Evolutionary conservation across 2,888 invertebrate genomes (phyloP).

Genomic region (Endomychus coccineus): DNA sequence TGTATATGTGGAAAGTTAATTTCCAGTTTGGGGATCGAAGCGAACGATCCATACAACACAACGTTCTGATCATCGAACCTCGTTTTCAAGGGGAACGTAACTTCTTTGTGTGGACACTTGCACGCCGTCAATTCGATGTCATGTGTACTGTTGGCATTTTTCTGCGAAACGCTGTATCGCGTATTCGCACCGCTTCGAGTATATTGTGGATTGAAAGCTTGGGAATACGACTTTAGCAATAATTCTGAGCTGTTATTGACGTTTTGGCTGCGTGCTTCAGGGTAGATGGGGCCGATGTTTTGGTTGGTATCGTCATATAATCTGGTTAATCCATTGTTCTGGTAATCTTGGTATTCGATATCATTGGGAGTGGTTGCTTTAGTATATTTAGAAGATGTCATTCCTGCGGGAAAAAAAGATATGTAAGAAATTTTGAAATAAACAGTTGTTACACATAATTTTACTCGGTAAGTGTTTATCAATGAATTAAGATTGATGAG

Average conservation of each 20-base stretch:
- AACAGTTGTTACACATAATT: no score
- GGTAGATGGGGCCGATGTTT: conserved; percentile 24
- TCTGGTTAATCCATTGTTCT: conserved; percentile 33
- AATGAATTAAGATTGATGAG: no score
- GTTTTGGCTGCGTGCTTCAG: conserved; percentile 25
- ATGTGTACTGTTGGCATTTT: conserved; percentile 32
- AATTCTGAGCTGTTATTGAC: conserved; percentile 33
- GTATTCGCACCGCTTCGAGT: conserved; percentile 26
- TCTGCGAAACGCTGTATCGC: no score
- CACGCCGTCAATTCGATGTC: conserved; percentile 38
- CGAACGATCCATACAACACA: conserved; percentile 32
- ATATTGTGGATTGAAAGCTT: conserved; percentile 24
- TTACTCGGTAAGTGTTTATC: no score
- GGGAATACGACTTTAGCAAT: conserved; percentile 31
- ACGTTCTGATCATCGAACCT: conserved; percentile 34
- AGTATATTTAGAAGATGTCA: conserved; percentile 41
- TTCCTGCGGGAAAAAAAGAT: conserved; percentile 18
- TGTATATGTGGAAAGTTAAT: no score
- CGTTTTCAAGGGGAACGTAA: conserved; percentile 28
- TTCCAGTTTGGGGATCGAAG: conserved; percentile 36
- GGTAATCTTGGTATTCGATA: conserved; percentile 37
- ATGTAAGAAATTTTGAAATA: neutral
- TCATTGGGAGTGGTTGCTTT: conserved; percentile 37
- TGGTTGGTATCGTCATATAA: conserved; percentile 30
- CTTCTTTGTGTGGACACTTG: conserved; percentile 33